Evolutionary conservation across 2,113 vertebrate species (phyloP).

Genomic region (Condylura cristata): DNA sequence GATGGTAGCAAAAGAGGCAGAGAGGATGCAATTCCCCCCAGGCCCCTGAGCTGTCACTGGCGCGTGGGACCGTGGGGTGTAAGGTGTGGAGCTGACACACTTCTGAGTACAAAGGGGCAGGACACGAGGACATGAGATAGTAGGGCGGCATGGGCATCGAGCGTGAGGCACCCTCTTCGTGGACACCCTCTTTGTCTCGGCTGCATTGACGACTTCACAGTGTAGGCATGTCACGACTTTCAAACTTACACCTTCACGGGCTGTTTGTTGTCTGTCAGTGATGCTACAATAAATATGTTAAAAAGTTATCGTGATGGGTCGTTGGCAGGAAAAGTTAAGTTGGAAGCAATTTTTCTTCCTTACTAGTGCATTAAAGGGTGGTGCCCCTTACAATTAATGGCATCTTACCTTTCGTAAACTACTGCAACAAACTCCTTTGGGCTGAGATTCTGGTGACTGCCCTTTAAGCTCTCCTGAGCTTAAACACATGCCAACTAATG

Average conservation of each 20-base stretch:
- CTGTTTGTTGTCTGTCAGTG: background rate
- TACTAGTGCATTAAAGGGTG: background rate
- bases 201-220: background rate
- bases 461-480: background rate
- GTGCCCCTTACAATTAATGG: background rate
- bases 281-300: background rate
- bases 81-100: too few species aligned
- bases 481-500: background rate
- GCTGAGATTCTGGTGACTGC: background rate
- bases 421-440: background rate
- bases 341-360: background rate
- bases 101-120: fast-evolving
- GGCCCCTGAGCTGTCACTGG: background rate
- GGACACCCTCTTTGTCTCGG: fast-evolving
- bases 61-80: background rate
- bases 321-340: background rate
- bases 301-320: background rate
- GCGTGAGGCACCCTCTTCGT: fast-evolving
- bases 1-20: background rate
- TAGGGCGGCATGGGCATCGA: too few species aligned
- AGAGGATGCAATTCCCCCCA: background rate
- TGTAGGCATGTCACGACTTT: background rate
- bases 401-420: background rate
- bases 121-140: fast-evolving
- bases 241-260: background rate